Evolutionary conservation across 2,888 invertebrate species (phyloP), one percentile per base, ranked within the genome.

Genomic region (Epinotia ramella): DNA sequence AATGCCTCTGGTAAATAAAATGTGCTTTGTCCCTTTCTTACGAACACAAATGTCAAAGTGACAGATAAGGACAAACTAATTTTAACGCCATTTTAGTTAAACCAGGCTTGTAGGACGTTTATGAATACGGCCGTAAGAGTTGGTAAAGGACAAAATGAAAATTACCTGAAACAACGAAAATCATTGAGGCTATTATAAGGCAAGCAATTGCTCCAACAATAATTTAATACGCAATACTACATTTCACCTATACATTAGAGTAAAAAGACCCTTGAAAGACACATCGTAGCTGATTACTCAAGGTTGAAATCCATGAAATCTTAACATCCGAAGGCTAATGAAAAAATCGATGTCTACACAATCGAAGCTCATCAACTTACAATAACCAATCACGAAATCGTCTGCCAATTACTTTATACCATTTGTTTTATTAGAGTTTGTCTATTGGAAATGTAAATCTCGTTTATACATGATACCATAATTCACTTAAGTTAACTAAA

Each of bases 361-460:
- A 70, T 70, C 62, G 53, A 28, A 60, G 53, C 53, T 70, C 53
- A 63, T 70, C 62, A n/a, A 40, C 20, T 16, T 24, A 69, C 69
- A 69, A 60, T 28, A 44, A 60, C 46, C 69, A 69, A 69, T 69
- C 57, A 28, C 59, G 44, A 44, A 28, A 60, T 69, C n/a, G 46
- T 60, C 11, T 28, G 60, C 6, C n/a, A 24, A 46, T 69, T 60
- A 69, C 59, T 53, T 49, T 6, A 57, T 68, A 16, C 53, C 66
- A 66, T 24, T 24, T 49, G n/a, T 65, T 53, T 53, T 53, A 6
- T 53, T 53, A n/a, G n/a, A n/a, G 6, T 53, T 53, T 53, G 53
- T 53, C n/a, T 53, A n/a, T n/a, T 53, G n/a, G n/a, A 53, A n/a
- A 53, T n/a, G 46, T 12, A 13, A 2, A 12, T 12, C 46, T 6